phyloP scores from a whole-genome alignment of 2,888 invertebrate species.

The Matsumyia berberina region DNA sequence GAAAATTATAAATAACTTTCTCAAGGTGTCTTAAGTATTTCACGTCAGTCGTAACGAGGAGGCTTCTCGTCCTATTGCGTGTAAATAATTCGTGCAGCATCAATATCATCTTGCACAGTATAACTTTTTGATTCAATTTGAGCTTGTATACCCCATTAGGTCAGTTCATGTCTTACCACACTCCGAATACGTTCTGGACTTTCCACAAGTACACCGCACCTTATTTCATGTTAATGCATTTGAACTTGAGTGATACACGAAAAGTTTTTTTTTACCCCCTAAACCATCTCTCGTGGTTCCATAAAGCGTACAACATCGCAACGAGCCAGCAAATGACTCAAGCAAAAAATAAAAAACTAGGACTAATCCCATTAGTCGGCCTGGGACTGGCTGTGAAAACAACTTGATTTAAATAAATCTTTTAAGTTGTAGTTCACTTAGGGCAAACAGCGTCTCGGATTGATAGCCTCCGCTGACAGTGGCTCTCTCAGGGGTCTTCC shows the following conservation, averaged over 20 bases:
- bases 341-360: neutral
- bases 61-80: neutral
- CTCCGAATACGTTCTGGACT: conserved; percentile 6
- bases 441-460: neutral
- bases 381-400: neutral
- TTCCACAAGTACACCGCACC: neutral
- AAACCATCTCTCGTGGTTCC: neutral
- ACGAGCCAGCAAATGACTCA: neutral
- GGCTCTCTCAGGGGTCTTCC: neutral
- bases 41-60: too few species aligned
- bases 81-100: neutral
- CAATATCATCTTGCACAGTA: neutral
- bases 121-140: conserved; percentile 12
- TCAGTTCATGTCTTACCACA: conserved; percentile 11
- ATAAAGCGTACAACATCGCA: neutral
- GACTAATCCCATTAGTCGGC: conserved; percentile 22
- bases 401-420: conserved; percentile 20
- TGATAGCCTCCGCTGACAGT: neutral
- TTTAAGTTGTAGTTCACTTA: neutral
- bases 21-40: too few species aligned
- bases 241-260: conserved; percentile 8
- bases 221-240: conserved; percentile 13
- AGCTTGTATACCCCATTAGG: neutral
- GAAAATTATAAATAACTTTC: too few species aligned
- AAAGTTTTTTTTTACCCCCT: neutral